Conservation (phyloP, 2,113 vertebrate genomes). For the Desmodus rotundus region DNA sequence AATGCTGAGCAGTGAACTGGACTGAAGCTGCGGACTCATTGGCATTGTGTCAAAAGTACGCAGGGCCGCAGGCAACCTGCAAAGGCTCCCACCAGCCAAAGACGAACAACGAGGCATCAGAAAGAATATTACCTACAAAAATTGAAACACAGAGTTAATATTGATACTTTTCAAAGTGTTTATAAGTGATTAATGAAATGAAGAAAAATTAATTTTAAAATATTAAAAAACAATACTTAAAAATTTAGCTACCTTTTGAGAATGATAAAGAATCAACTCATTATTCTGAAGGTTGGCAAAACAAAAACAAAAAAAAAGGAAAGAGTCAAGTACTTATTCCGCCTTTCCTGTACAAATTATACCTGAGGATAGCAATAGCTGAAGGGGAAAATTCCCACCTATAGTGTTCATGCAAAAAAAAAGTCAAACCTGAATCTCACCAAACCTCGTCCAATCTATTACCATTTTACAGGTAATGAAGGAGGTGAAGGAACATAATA, state of each 20-base stretch:
- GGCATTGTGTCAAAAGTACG: not conserved
- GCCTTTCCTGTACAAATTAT: not conserved
- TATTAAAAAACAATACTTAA: not conserved
- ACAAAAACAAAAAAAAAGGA: not conserved
- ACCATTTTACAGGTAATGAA: not conserved
- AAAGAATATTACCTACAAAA: not conserved
- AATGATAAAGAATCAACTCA: not conserved
- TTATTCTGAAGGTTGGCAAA: not conserved
- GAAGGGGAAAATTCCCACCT: not conserved
- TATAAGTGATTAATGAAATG: not conserved
- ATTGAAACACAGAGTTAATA: not conserved
- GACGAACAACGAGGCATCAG: not conserved
- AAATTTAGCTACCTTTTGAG: not conserved
- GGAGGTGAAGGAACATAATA: not conserved
- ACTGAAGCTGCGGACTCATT: not conserved
- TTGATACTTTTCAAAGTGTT: not conserved
- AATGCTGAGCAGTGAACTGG: not conserved
- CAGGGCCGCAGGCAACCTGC: not conserved
- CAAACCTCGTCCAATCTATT: not conserved
- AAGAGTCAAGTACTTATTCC: not conserved
- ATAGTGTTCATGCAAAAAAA: not conserved
- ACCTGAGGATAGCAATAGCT: not conserved
- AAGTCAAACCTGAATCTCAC: not conserved
- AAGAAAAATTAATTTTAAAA: not conserved
- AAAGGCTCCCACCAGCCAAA: not conserved